Conservation (phyloP, 2,113 vertebrate genomes). For the Pao palembangensis region DNA sequence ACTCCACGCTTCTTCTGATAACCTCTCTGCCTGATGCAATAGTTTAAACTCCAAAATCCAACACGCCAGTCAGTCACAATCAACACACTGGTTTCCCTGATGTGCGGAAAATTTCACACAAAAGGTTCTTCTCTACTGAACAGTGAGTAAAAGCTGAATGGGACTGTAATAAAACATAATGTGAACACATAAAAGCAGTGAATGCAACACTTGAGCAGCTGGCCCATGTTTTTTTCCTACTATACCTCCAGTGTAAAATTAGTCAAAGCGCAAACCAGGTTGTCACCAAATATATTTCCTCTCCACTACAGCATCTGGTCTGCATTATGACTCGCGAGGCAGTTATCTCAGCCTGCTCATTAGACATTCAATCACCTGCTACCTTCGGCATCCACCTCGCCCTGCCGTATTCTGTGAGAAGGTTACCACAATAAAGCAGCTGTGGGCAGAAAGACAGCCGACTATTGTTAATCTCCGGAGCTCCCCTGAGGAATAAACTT, state of each 20-base stretch:
- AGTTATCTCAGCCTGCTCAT: neutral
- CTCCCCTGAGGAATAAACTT: neutral
- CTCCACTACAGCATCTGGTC: neutral
- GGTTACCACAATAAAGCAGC: neutral
- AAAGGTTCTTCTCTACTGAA: neutral
- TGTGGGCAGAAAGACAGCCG: neutral
- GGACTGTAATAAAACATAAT: neutral
- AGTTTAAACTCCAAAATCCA: too few relatives aligned
- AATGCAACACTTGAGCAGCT: neutral
- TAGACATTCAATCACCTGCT: neutral
- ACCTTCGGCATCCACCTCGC: neutral
- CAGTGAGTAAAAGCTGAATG: constrained; percentile 2
- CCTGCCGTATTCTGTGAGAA: neutral
- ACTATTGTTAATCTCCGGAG: neutral
- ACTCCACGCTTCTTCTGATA: too few relatives aligned
- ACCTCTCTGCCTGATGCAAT: too few relatives aligned
- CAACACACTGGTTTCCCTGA: neutral
- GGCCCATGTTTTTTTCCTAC: neutral
- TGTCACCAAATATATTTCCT: neutral
- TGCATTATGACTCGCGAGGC: neutral
- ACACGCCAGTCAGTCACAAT: too few relatives aligned
- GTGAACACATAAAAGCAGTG: neutral
- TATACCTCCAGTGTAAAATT: neutral
- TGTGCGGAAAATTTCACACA: too few relatives aligned
- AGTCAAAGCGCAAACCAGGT: neutral